Conservation (phyloP, 2,797 vertebrate species). For the Sebastes umbrosus region DNA sequence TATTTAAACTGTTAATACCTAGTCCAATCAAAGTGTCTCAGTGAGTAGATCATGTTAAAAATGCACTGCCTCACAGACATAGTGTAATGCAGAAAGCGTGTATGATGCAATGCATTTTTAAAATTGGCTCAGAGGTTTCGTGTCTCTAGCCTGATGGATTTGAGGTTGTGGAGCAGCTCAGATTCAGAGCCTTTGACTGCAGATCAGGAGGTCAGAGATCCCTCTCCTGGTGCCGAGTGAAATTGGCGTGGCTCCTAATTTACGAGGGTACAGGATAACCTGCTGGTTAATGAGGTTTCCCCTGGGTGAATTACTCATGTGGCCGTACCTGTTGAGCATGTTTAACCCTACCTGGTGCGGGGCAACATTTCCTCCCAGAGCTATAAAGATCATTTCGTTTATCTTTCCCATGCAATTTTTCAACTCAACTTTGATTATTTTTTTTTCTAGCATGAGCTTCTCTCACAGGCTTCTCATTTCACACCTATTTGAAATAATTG, state of each 20-base stretch:
- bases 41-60: background rate
- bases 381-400: background rate
- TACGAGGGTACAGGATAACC: conserved; percentile 10
- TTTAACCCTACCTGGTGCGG: conserved; percentile 15
- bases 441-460: background rate
- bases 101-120: background rate
- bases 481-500: conserved; percentile 22
- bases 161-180: conserved; percentile 22
- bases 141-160: background rate
- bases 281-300: conserved; percentile 42
- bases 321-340: conserved; percentile 7
- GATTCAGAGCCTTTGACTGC: conserved; percentile 55
- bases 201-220: conserved; percentile 58
- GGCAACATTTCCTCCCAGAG: background rate
- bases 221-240: background rate
- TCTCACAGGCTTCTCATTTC: conserved; percentile 35
- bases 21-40: background rate
- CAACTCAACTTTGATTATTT: background rate
- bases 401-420: background rate
- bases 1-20: background rate
- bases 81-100: background rate
- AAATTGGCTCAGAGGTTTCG: background rate
- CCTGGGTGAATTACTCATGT: conserved; percentile 1
- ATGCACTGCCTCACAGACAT: background rate
- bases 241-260: conserved; percentile 13